Conservation (phyloP, 2,113 vertebrate genomes). For the Urocitellus parryii region DNA sequence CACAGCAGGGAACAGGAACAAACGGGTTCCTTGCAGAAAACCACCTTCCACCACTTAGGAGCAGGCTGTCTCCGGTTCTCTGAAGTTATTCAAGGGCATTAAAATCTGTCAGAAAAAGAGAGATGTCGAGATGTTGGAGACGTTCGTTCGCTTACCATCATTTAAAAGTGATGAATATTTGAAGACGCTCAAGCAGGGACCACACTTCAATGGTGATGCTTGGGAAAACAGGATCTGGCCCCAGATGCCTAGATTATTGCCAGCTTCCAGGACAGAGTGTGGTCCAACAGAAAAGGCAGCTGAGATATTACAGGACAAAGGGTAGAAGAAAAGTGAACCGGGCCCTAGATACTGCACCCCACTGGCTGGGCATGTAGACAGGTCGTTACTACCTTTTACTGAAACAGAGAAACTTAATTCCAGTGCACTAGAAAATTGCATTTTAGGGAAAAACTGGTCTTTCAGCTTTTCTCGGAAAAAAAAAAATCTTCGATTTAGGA, state of each 20-base stretch:
- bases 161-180: background rate
- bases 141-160: background rate
- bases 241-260: too few species aligned
- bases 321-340: background rate
- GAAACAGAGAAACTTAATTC: background rate
- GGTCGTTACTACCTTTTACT: background rate
- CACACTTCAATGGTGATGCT: background rate
- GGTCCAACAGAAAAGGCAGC: background rate
- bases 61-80: background rate
- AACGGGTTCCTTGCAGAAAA: slow-evolving; percentile 66
- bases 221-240: background rate
- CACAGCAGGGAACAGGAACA: too few species aligned
- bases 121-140: slow-evolving; percentile 13
- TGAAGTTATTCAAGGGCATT: slow-evolving; percentile 63
- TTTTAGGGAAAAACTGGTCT: background rate
- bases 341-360: background rate
- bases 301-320: background rate
- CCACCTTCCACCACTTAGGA: slow-evolving; percentile 64
- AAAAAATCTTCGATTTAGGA: background rate
- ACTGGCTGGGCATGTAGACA: background rate
- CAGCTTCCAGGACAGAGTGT: background rate
- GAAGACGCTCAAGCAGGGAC: slow-evolving; percentile 2
- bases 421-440: background rate
- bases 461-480: background rate
- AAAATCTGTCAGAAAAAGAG: slow-evolving; percentile 62